Evolutionary conservation across 2,888 invertebrate species (phyloP), one percentile per base, ranked within the genome.

Genomic region (Mesorhabditis belari): DNA sequence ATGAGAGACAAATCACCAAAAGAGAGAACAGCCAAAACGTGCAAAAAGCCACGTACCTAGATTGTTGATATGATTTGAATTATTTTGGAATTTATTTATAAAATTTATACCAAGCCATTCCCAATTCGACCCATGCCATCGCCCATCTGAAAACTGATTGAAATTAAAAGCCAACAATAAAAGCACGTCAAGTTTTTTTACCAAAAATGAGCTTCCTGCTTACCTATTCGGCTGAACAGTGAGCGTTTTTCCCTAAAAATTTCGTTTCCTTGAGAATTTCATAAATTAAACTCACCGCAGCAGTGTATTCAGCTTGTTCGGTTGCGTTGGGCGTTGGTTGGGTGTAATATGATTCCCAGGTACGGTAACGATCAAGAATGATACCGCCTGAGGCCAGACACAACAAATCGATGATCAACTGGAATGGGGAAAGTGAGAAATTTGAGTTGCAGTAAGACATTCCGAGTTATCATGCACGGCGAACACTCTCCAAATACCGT

Each of bases 11-110:
- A 2, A 72, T 65, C 28, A 71, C 71, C 21, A 75, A 62, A 27
- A 75, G 63, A 0, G 74, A 67, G 61, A 74, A 73, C 6, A 75
- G 64, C 75, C 75, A 75, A 61, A 70, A 73, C 2, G 69, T 59
- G n/a, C 64, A 69, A 60, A 70, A 75, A 9, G 65, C 74, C 5
- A 73, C 63, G 29, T 62, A 65, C 61, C 62, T 64, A 35, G 44
- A n/a, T n/a, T n/a, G n/a, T n/a, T n/a, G n/a, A n/a, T n/a, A n/a
- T n/a, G n/a, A n/a, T n/a, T n/a, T n/a, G n/a, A n/a, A 12, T 29
- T 1, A 25, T 1, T 26, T 56, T 17, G 17, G 5, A 17, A 50
- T 17, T 35, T 9, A 1, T 2, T 25, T n/a, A 60, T 19, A 9
- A 21, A 24, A 58, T 17, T 21, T 64, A 28, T 68, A 75, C 74